Base-by-base conservation (phyloP, 2,113 vertebrate genomes). In the Verasper variegatus region DNA sequence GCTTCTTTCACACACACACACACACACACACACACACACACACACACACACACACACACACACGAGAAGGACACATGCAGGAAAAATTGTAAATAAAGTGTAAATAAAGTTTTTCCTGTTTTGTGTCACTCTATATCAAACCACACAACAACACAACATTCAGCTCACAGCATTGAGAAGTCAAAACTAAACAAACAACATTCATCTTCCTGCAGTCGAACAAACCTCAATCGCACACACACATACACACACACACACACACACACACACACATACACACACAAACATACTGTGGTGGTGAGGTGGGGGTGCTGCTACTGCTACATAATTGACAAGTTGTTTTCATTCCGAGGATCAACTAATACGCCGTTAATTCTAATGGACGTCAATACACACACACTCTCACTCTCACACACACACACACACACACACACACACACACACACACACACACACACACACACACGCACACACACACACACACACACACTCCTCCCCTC, bases 391-490 rank as follows among this genome's bases (percentile, higher is more conserved):
- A 60, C 27, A 60, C 15, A 60, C 27, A 26, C 73, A 84, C 68
- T 24, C 24, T 24, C 24, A 24, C 24, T 24, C 24, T 74, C 60
- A 56, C 42, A n/a, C 63, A 61, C 31, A 21, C 17, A n/a, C 18
- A 21, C 73, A 77, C 73, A 77, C 66, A 78, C 60, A 51, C 42
- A 17, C 67, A 7, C 27, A 61, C 31, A 61, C 17, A 61, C 18
- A 26, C 73, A 81, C 73, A 77, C 66, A 78, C 60, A 56, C 42
- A n/a, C 67, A 37, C 31, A 61, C 15, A 60, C 27, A 26, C 73
- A 80, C 73, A 81, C 66, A 78, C 60, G 51, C 42, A n/a, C 67
- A 27, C 27, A 60, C 27, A 37, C 17, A 61, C 27, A 26, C 73
- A 84, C 73, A 81, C 66, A 81, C 60, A 56, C 42, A n/a, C 63